Evolutionary conservation across 1,140 invertebrate genomes (phyloP).

Genomic region (Bombus confusus): DNA sequence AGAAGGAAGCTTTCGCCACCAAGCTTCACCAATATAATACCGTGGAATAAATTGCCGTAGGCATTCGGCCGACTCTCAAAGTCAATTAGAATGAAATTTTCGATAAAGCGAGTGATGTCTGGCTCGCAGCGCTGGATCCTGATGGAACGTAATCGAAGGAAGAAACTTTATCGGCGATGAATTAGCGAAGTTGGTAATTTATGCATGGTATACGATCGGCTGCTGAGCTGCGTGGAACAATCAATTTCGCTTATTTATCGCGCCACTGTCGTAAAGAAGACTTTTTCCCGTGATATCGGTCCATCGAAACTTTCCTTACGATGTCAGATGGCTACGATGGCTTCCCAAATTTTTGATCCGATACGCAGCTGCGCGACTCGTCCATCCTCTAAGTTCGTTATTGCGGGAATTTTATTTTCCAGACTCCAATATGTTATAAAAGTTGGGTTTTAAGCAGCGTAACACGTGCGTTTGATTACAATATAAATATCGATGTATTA

Average conservation of each 20-base stretch:
- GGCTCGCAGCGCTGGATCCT: not conserved
- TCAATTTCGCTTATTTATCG: constrained; percentile 15
- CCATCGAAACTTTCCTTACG: constrained; percentile 19
- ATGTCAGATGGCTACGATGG: constrained; percentile 2
- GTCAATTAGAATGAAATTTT: not conserved
- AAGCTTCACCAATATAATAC: not conserved
- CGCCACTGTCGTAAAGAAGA: not conserved
- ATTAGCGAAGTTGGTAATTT: constrained; percentile 22
- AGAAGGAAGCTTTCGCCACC: not conserved
- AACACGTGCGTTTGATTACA: not conserved
- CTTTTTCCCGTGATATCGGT: not conserved
- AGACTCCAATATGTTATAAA: too few relatives aligned
- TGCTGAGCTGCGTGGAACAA: not conserved
- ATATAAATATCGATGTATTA: not conserved
- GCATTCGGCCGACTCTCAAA: not conserved
- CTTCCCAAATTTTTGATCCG: constrained; percentile 16
- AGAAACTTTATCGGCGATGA: constrained; percentile 10
- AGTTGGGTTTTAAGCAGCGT: not conserved
- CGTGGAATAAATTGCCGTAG: constrained; percentile 2
- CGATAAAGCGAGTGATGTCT: not conserved
- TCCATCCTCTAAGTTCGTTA: too few relatives aligned
- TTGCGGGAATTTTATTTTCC: too few relatives aligned
- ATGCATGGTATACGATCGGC: not conserved
- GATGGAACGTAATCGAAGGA: constrained; percentile 1
- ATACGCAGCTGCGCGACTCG: not conserved